Base-by-base conservation (phyloP, 2,888 invertebrate genomes). In the Agriotes lineatus region DNA sequence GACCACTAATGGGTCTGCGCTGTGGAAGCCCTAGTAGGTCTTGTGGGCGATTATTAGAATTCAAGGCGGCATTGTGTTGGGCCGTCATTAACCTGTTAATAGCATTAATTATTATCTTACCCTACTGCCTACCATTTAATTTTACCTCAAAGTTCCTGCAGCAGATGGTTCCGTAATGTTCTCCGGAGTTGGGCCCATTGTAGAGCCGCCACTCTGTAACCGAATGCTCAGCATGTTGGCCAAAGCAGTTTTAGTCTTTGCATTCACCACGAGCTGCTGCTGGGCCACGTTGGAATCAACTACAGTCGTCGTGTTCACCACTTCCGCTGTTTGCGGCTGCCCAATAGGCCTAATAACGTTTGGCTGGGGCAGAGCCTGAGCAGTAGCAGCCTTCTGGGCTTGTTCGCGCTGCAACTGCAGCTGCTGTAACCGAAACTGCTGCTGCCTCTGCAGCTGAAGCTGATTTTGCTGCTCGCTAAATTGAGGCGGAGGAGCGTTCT, bases 201-300 rank as follows among this genome's bases (percentile, higher is more conserved):
- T 78, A 1, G 86, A 80, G 5, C 88, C 87, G 65, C 86, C 87
- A 71, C 83, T 84, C 79, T 92, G 90, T 65, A 93, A 83, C 52
- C 96, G 88, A 78, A 91, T 96, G 78, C 93, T 96, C 69, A 97
- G 86, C 94, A 97, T 95, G 82, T 97, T 96, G 12, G 97, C 97
- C 65, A 98, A 86, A 0, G 97, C 97, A 0, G 97, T 97, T 86
- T 97, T 98, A 1, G 96, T 96, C 85, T 96, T 96, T 0, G 93
- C 90, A 79, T 94, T 94, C 58, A 96, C 95, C 39, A 92, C 87
- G 66, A 91, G 80, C 12, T 89, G 88, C 75, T 87, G 86, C 68
- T 85, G 82, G 22, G 82, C 45, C 48, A 72, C 30, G 30, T 68
- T 66, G 39, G 75, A 66, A 14, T 71, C 71, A 22, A 70, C 72